Evolutionary conservation across 2,888 invertebrate genomes (phyloP).

Genomic region (Idaea straminata): DNA sequence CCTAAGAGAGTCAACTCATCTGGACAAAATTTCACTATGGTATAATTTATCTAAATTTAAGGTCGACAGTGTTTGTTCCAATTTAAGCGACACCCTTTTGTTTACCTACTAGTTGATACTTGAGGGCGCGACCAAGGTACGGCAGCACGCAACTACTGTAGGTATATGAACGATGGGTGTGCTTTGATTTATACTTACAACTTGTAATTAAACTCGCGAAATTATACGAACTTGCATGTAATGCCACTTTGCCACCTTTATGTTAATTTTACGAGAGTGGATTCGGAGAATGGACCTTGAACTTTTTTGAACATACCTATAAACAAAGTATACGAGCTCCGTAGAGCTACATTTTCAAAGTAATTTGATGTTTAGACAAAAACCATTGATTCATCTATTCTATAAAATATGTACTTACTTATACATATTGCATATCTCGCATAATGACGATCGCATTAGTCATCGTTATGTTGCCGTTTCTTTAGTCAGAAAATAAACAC

Average conservation of each 20-base stretch:
- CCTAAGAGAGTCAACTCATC: no score
- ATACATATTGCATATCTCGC: neutral
- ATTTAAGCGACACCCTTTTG: slow-evolving; percentile 31
- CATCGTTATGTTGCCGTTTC: slow-evolving; percentile 15
- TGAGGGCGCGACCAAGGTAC: slow-evolving; percentile 55
- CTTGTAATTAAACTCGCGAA: neutral
- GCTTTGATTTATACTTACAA: slow-evolving; percentile 19
- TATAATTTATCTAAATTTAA: slow-evolving; percentile 15
- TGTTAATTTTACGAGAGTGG: neutral
- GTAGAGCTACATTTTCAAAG: no score
- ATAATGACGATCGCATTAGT: slow-evolving; percentile 14
- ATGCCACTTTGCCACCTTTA: neutral
- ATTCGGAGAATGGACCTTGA: neutral
- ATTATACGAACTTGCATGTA: neutral
- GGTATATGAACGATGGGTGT: slow-evolving; percentile 10
- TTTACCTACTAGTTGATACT: slow-evolving; percentile 34
- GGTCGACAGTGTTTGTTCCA: slow-evolving; percentile 24
- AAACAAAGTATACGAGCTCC: no score
- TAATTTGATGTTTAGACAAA: no score
- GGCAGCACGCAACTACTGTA: slow-evolving; percentile 49
- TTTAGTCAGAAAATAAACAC: slow-evolving; percentile 22
- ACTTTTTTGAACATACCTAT: neutral
- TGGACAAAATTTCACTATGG: neutral
- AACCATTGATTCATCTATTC: no score
- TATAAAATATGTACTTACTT: no score